Evolutionary conservation across 2,113 vertebrate genomes (phyloP), one percentile per base, ranked within the genome.

Genomic region (Corvus moneduloides): DNA sequence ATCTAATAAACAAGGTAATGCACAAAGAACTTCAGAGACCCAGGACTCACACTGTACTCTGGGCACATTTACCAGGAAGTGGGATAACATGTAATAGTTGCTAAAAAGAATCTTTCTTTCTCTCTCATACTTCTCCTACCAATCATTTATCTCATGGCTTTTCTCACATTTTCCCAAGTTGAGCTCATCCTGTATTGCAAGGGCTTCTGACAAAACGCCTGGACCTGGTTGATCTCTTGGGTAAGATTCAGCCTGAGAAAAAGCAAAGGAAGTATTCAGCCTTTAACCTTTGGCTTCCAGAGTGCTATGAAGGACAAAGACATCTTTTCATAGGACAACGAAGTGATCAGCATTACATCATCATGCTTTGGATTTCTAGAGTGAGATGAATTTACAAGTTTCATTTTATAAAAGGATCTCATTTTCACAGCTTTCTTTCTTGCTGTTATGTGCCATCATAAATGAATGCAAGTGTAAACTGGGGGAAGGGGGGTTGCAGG

Each of bases 281-380:
- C 91, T 94, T 91, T 89, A 84, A 89, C 66, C 88, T 92, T 78
- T 48, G 48, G 21, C 64, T 96, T 92, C 62, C 49, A 87, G 77
- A 61, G 15, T 2, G 0, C 51, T 76, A 16, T 49, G 37, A 93
- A 89, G 71, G 85, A 95, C 66, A 94, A 94, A 92, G 59, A 27
- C 13, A 39, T 76, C 58, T 85, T 96, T 87, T 90, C 78, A 87
- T 5, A 76, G 27, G 39, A 67, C 21, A 22, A 44, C 21, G 37
- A 59, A 93, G 44, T 23, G 27, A 85, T 79, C 81, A 75, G 61
- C 51, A 26, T 66, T 82, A 48, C 12, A 3, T 37, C n/a, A 89
- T 52, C 33, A 63, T 48, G 58, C 56, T 72, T 74, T 63, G 43
- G n/a, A 58, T 67, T 90, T 93, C 72, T 61, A 41, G 17, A 43